Percentiles rank a stretch among this genome's conserved stretches.
Evolutionary conservation across 2,888 invertebrate genomes (phyloP).

Genomic region (Stratiomys singularior): DNA sequence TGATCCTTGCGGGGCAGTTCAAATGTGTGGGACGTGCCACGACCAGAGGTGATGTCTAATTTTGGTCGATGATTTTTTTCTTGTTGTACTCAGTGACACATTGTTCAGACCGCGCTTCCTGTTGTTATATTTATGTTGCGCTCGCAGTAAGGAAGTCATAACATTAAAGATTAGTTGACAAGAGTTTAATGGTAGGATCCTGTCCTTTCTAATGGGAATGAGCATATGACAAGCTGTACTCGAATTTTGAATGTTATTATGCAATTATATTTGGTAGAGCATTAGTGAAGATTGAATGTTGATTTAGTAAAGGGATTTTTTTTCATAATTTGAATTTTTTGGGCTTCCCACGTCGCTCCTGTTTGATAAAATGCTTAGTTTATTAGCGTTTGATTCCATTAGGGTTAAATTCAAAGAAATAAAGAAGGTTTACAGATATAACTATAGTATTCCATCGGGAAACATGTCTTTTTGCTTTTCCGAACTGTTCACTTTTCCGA

Average conservation of each 20-base stretch:
- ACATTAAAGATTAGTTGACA: constrained; percentile 35
- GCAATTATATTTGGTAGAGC: not conserved
- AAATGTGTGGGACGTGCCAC: constrained; percentile 26
- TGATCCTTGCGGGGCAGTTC: not conserved
- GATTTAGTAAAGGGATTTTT: too few species aligned
- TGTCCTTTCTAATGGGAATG: constrained; percentile 17
- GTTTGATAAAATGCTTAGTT: too few species aligned
- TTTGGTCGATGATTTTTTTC: constrained; percentile 5
- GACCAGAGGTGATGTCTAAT: not conserved
- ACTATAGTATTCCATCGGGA: too few species aligned
- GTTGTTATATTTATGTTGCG: not conserved
- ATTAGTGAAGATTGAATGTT: too few species aligned
- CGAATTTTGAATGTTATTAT: not conserved
- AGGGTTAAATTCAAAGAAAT: too few species aligned
- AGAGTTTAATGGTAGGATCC: constrained; percentile 16
- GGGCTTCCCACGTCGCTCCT: too few species aligned
- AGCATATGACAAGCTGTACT: not conserved
- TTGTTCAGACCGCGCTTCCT: not conserved
- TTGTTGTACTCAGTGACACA: not conserved
- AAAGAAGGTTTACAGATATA: too few species aligned
- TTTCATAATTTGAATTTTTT: too few species aligned
- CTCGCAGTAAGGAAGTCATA: constrained; percentile 18
- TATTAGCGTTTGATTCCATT: too few species aligned
- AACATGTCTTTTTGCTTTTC: too few species aligned
- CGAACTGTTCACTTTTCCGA: too few species aligned